Evolutionary conservation across 2,888 invertebrate species (phyloP), one percentile per base, ranked within the genome.

Genomic region (Tridacna gigas): DNA sequence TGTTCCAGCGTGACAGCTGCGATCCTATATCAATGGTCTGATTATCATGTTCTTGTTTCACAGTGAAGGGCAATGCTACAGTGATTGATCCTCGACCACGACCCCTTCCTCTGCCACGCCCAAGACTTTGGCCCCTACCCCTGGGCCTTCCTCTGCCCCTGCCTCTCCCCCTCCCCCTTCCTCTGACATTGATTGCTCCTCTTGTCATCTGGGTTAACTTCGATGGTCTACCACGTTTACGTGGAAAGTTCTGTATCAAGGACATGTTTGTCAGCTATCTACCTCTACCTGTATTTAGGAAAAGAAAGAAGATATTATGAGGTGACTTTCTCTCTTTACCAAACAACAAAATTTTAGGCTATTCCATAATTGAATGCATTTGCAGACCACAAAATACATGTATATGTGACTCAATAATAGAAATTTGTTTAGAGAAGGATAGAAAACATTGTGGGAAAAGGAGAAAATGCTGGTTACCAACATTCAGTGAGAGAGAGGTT

Each of bases 1-100:
- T 77, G 7, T 74, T 61, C 84, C 84, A 84, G 69, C 84, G 56
- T 25, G 80, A 80, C 15, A 69, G 15, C 60, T 86, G 81, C 12
- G 77, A 71, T 11, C 82, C 84, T 26, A 84, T 65, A 75, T 75
- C 48, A 18, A 75, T 48, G 25, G 48, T 22, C 15, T 22, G 71
- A 3, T 45, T 25, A 18, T 45, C 47, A 51, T 47, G n/a, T 0
- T 71, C 71, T 0, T 0, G 22, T 12, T 13, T 25, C 0, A 13
- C 25, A 25, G 13, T n/a, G 11, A 22, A 4, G 2, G 71, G 51
- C 13, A 25, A 13, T 51, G 71, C 25, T 12, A 22, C 15, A 11
- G 51, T 51, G 13, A 51, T 22, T 48, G 71, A 71, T 26, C 67
- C 67, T 45, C 47, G 45, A n/a, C 67, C 67, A 13, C 47, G 37